A percentile compares a stretch with the other conserved stretches of the same genome.
Conservation (phyloP, 92 coral and sea anemone genomes). For the Epizoanthus stellaris region DNA sequence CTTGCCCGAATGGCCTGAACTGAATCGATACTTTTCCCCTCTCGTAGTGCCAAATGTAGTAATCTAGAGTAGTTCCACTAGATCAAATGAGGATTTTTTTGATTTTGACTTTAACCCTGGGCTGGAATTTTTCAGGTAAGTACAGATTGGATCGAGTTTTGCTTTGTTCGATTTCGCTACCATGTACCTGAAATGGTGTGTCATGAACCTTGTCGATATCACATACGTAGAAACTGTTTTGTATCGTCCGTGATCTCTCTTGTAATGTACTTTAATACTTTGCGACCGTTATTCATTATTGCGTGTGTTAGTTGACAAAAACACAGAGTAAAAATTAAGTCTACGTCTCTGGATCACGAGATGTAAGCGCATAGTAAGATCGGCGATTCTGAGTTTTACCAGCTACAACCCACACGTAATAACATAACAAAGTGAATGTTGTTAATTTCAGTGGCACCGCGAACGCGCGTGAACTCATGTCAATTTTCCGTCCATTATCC, state of each 20-base stretch:
- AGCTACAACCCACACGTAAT: conserved; percentile 31
- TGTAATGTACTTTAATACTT: neutral
- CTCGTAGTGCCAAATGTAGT: conserved; percentile 37
- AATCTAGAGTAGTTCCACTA: conserved; percentile 20
- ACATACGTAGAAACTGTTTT: neutral
- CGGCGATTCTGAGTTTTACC: conserved; percentile 10
- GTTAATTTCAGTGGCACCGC: conserved; percentile 18
- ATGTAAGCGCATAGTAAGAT: conserved; percentile 11
- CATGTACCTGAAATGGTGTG: neutral
- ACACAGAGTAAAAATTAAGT: neutral
- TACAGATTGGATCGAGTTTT: neutral
- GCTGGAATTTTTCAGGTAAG: conserved; percentile 41
- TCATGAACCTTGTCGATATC: neutral
- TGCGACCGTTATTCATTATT: conserved; percentile 6
- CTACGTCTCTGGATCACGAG: conserved; percentile 22
- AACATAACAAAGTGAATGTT: conserved; percentile 23
- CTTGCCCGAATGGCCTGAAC: conserved; percentile 44
- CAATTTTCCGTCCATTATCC: neutral
- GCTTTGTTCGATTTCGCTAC: conserved; percentile 1
- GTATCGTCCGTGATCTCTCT: neutral
- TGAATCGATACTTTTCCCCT: conserved; percentile 16
- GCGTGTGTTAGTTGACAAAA: conserved; percentile 4
- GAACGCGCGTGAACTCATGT: conserved; percentile 22
- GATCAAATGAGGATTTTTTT: conserved; percentile 24
- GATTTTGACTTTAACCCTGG: conserved; percentile 15